phyloP scores from a whole-genome alignment of 2,888 invertebrate genomes.

The Ceramica pisi region DNA sequence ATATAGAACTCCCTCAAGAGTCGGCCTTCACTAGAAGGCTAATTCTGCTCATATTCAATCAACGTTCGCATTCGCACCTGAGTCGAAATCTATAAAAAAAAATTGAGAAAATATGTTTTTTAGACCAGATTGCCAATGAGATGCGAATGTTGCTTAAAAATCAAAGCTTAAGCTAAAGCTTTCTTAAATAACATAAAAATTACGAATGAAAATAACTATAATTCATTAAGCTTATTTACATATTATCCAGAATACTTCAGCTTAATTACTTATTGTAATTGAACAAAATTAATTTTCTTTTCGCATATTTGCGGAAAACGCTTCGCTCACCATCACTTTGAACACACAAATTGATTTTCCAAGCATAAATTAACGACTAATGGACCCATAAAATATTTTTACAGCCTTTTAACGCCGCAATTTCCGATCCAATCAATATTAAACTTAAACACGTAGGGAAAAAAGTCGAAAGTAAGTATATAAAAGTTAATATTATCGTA shows the following conservation, averaged over 20 bases:
- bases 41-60: too few species aligned
- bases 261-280: background rate
- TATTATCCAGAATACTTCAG: background rate
- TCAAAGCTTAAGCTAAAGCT: too few species aligned
- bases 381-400: conserved; percentile 36
- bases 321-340: background rate
- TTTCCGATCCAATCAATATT: conserved; percentile 43
- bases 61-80: too few species aligned
- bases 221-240: background rate
- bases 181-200: too few species aligned
- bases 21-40: too few species aligned
- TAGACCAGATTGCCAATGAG: too few species aligned
- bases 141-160: too few species aligned
- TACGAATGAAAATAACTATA: too few species aligned
- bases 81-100: too few species aligned
- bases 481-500: conserved; percentile 49
- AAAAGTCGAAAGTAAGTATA: conserved; percentile 38
- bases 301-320: background rate
- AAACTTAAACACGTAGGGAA: conserved; percentile 14
- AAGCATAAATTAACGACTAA: conserved; percentile 38
- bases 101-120: too few species aligned
- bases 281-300: background rate
- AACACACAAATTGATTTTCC: conserved; percentile 27
- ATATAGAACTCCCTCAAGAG: too few species aligned
- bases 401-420: conserved; percentile 32